These are phyloP conservation scores for Bilobella aurantiaca DNA, from an alignment of 1,140 invertebrate species.

Conservation along the genomic window DNA sequence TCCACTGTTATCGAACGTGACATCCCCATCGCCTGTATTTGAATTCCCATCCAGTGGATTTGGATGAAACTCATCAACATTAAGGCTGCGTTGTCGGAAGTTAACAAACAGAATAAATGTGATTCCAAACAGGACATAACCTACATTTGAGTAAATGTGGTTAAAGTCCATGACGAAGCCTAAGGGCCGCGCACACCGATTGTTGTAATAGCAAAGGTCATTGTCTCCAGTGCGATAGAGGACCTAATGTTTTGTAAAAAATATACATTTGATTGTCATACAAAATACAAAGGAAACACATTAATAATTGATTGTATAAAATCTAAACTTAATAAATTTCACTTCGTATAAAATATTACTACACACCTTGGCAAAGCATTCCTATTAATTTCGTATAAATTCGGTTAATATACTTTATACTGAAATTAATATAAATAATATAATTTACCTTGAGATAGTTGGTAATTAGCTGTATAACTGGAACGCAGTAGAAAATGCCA, in stretches of 20 bases:
- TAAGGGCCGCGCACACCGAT: constrained; percentile 71
- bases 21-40: not conserved
- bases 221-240: constrained; percentile 71
- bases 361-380: no score
- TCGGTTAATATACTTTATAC: not conserved
- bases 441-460: constrained; percentile 28
- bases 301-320: no score
- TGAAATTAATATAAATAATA: not conserved
- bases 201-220: constrained; percentile 88
- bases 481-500: constrained; percentile 28
- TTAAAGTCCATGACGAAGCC: constrained; percentile 65
- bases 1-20: not conserved
- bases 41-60: not conserved
- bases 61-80: not conserved
- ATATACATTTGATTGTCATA: no score
- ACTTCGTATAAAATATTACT: no score
- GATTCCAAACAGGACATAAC: constrained; percentile 69
- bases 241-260: no score
- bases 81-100: not conserved
- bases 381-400: no score
- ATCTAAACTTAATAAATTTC: no score
- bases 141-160: constrained; percentile 82
- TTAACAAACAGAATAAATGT: constrained; percentile 50
- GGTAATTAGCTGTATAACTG: constrained; percentile 32
- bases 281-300: no score